Evolutionary conservation across 2,113 vertebrate genomes (phyloP).

Genomic region (Hippocampus mohnikei): DNA sequence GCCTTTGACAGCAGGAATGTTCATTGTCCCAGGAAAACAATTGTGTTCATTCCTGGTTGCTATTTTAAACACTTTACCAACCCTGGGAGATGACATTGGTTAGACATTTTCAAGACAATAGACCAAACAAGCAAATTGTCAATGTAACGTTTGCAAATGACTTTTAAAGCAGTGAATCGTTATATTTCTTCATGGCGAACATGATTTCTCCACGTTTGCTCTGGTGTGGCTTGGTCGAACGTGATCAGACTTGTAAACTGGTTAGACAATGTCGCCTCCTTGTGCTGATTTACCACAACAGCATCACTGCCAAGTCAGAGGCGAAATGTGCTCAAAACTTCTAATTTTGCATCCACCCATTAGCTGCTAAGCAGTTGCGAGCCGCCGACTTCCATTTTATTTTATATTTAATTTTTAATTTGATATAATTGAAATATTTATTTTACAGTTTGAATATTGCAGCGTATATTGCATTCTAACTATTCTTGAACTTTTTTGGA

Average conservation of each 20-base stretch:
- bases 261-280: constrained; percentile 18
- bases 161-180: not conserved
- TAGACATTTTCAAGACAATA: not conserved
- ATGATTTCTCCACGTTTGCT: not conserved
- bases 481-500: no score
- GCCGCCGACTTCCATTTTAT: not conserved
- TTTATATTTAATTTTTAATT: not conserved
- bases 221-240: not conserved
- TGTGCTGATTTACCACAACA: constrained; percentile 13
- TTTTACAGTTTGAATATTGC: no score
- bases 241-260: not conserved
- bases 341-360: no score
- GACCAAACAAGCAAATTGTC: not conserved
- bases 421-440: no score
- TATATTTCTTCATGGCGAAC: not conserved
- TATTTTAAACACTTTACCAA: constrained; percentile 37
- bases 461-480: no score
- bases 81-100: constrained; percentile 23
- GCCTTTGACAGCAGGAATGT: constrained; percentile 56
- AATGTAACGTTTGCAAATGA: not conserved
- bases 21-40: constrained; percentile 69
- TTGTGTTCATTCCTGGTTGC: constrained; percentile 35
- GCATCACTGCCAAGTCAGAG: not conserved
- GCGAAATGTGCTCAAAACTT: not conserved
- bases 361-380: no score